Conservation (phyloP, 2,113 vertebrate species). For the Alethe diademata region DNA sequence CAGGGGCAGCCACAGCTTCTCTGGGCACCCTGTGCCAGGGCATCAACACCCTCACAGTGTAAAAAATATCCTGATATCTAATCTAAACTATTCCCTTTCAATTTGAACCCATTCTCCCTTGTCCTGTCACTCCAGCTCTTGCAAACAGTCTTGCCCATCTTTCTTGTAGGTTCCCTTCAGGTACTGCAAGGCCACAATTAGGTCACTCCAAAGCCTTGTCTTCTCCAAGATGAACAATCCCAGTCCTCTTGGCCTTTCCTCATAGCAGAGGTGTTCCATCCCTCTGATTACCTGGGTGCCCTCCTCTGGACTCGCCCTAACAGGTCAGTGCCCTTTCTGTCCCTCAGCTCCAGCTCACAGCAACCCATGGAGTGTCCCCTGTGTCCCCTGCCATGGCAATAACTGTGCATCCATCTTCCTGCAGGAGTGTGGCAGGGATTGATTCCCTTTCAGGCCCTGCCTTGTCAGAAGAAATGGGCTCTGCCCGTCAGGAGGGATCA, state of each 20-base stretch:
- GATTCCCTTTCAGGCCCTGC: neutral
- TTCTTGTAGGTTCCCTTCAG: neutral
- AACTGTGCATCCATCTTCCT: neutral
- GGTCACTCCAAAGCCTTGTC: neutral
- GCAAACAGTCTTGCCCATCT: neutral
- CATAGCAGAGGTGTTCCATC: neutral
- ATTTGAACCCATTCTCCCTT: neutral
- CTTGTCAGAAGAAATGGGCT: fast-evolving
- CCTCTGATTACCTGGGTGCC: neutral
- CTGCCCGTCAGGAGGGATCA: neutral
- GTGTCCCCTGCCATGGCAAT: fast-evolving
- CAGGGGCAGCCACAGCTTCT: neutral
- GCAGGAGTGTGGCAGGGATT: fast-evolving
- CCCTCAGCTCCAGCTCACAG: neutral
- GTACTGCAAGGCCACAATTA: neutral
- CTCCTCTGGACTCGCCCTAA: neutral
- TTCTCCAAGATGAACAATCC: neutral
- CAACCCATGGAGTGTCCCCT: neutral
- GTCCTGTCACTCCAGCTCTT: neutral
- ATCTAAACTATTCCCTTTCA: neutral
- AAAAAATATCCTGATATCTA: neutral
- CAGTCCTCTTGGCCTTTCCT: neutral
- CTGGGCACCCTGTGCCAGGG: neutral
- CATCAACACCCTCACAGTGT: fast-evolving
- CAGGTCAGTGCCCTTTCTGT: neutral